Evolutionary conservation across 2,113 vertebrate species (phyloP).

Genomic region (Canis aureus): DNA sequence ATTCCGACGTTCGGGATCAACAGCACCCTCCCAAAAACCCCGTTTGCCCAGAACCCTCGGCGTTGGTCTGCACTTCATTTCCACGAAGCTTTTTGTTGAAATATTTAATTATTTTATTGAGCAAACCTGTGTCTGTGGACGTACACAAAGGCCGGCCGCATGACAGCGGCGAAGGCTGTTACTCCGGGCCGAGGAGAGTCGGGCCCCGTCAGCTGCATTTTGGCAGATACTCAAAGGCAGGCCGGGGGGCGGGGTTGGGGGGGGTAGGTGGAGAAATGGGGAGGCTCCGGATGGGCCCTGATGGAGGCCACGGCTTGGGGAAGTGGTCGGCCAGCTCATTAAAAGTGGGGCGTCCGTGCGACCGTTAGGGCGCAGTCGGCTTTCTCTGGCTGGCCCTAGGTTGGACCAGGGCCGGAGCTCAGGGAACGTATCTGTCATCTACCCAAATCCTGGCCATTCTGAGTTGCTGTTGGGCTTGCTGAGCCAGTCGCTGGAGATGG

Average conservation of each 20-base stretch:
- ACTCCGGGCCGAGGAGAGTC: conserved; percentile 2
- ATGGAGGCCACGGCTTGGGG: neutral
- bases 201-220: neutral
- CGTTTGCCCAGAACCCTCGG: neutral
- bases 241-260: too few species aligned
- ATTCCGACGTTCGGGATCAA: neutral
- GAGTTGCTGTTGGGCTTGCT: neutral
- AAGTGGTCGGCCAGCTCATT: neutral
- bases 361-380: neutral
- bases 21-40: neutral
- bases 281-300: neutral
- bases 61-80: neutral
- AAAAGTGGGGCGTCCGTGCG: neutral
- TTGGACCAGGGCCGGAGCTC: neutral
- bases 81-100: conserved; percentile 45
- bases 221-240: conserved; percentile 36
- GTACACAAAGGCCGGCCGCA: conserved; percentile 16
- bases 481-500: neutral
- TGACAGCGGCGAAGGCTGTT: neutral
- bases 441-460: neutral
- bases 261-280: neutral
- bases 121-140: conserved; percentile 61
- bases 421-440: neutral
- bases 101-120: conserved; percentile 69
- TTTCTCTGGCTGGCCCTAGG: neutral